Percentiles rank a stretch among this genome's conserved stretches.
phyloP scores from a whole-genome alignment of 2,888 invertebrate genomes.

The Entomobrya multifasciata region DNA sequence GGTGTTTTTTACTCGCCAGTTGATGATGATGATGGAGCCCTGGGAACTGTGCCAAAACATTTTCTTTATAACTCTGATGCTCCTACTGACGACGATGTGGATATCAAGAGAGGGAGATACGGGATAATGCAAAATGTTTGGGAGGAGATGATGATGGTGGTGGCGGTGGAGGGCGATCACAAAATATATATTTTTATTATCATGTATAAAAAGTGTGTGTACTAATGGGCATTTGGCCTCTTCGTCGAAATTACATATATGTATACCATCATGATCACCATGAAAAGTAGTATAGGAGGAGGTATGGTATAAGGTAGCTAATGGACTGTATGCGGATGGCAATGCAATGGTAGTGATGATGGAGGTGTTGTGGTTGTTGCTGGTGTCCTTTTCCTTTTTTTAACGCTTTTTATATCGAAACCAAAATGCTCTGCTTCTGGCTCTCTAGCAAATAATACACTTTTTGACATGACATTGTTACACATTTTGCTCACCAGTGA shows the following conservation, averaged over 20 bases:
- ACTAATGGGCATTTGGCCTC: slow-evolving; percentile 73
- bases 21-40: slow-evolving; percentile 72
- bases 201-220: slow-evolving; percentile 30
- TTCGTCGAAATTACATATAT: slow-evolving; percentile 44
- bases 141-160: slow-evolving; percentile 19
- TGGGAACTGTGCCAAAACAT: slow-evolving; percentile 72
- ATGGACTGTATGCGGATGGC: background rate
- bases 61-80: slow-evolving; percentile 50
- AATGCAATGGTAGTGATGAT: background rate
- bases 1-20: slow-evolving; percentile 15
- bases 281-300: too few relatives aligned
- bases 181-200: too few relatives aligned
- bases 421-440: too few relatives aligned
- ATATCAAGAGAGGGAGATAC: slow-evolving; percentile 34
- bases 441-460: background rate
- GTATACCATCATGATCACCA: slow-evolving; percentile 45
- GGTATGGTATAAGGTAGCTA: background rate
- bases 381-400: background rate
- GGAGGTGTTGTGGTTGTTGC: background rate
- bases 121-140: slow-evolving; percentile 44
- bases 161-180: background rate
- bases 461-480: background rate
- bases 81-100: slow-evolving; percentile 9
- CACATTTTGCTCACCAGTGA: too few relatives aligned
- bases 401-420: background rate